Evolutionary conservation across 2,113 vertebrate species (phyloP), one percentile per base, ranked within the genome.

Genomic region (Variabilichromis moorii): DNA sequence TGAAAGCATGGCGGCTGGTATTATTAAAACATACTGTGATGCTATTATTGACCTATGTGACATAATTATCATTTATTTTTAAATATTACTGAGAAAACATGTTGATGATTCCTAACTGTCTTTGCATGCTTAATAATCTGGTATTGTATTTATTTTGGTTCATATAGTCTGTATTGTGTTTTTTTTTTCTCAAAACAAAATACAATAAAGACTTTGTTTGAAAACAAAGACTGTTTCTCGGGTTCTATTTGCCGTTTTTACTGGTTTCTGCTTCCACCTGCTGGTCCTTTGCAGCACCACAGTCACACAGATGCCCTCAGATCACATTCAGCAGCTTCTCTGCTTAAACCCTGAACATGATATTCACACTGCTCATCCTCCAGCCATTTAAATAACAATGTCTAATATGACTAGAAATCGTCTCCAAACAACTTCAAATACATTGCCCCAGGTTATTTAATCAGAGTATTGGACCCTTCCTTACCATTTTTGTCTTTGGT

Each of bases 221-320:
- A 66, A n/a, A 66, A 35, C 31, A 66, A 66, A n/a, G 33, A 37
- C 33, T 28, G 68, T 73, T 73, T 73, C 40, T 45, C 3, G 2
- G 40, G n/a, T 73, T 47, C 21, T 17, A 7, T 73, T 17, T 73
- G 21, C 21, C 8, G 24, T 14, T 14, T 73, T 28, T 76, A 26
- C 24, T 28, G 7, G 3, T 33, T 19, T 91, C 85, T 90, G 42
- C 83, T 81, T 83, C 85, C 88, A 2, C 88, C 90, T 90, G 86
- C 57, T 81, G 90, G 83, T 31, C 37, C 2, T 14, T 55, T 57
- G 81, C 31, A 50, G 66, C 8, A 21, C 8, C 9, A 26, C 68
- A 45, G 40, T 73, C 40, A 80, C 2, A 37, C 31, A 17, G n/a
- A 57, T 24, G 5, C 35, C 16, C 35, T 57, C 19, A 35, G 78